Evolutionary conservation across 2,888 invertebrate genomes (phyloP).

Genomic region (Spodoptera littoralis): DNA sequence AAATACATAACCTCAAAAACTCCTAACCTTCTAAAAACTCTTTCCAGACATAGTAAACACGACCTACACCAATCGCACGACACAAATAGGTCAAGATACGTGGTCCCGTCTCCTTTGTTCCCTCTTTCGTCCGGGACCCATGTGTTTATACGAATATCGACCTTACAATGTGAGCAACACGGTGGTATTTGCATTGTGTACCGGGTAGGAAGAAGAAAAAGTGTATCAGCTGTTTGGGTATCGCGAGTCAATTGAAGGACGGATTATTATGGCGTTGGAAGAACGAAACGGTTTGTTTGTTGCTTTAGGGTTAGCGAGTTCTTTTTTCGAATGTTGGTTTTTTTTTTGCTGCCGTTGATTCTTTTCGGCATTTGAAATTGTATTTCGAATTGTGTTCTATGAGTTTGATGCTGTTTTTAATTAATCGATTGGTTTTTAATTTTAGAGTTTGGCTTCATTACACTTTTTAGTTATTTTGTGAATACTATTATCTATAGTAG

Average conservation of each 20-base stretch:
- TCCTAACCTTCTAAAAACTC: slow-evolving; percentile 46
- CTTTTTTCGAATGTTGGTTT: slow-evolving; percentile 14
- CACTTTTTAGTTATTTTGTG: no score
- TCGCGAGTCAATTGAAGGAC: slow-evolving; percentile 58
- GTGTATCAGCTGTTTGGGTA: slow-evolving; percentile 60
- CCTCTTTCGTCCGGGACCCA: slow-evolving; percentile 56
- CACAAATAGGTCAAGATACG: slow-evolving; percentile 77
- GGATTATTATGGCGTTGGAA: slow-evolving; percentile 48
- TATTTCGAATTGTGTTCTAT: slow-evolving; percentile 1
- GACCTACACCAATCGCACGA: slow-evolving; percentile 75
- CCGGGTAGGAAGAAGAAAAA: slow-evolving; percentile 51
- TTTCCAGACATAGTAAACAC: slow-evolving; percentile 57
- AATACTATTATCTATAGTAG: no score
- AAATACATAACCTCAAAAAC: slow-evolving; percentile 31
- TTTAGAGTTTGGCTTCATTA: no score
- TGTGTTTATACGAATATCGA: slow-evolving; percentile 39
- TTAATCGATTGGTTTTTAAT: no score
- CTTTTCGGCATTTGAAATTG: background rate
- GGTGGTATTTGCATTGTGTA: slow-evolving; percentile 29
- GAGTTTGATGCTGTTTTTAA: background rate
- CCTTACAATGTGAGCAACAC: slow-evolving; percentile 22
- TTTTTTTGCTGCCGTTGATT: background rate
- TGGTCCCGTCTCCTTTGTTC: slow-evolving; percentile 64
- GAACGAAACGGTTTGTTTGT: slow-evolving; percentile 40
- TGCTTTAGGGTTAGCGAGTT: slow-evolving; percentile 30